These are phyloP conservation scores for Rhinogobio ventralis DNA, from an alignment of 2,797 vertebrate species.

Conservation along the genomic window DNA sequence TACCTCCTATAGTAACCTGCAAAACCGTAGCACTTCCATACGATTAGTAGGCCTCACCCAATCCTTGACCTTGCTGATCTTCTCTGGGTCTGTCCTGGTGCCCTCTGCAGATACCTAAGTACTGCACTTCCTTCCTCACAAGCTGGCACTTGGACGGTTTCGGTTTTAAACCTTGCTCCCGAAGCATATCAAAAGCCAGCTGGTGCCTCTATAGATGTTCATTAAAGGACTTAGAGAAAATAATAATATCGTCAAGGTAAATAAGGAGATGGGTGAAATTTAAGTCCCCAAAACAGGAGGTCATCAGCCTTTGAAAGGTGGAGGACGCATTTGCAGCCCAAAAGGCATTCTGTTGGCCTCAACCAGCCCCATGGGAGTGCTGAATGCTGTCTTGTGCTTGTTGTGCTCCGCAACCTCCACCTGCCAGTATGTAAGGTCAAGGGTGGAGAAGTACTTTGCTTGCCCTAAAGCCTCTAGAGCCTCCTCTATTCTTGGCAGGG, in stretches of 20 bases:
- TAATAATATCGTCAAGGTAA: conserved; percentile 50
- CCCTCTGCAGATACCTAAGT: conserved; percentile 24
- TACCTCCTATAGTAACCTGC: neutral
- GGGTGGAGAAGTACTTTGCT: conserved; percentile 58
- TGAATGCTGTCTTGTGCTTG: conserved; percentile 40
- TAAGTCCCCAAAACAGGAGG: conserved; percentile 55
- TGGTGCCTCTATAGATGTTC: neutral
- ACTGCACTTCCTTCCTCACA: neutral
- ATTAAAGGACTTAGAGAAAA: conserved; percentile 6
- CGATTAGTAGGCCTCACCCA: conserved; percentile 8
- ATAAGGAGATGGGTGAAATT: conserved; percentile 62
- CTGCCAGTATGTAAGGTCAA: conserved; percentile 60
- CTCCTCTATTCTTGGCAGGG: conserved; percentile 60
- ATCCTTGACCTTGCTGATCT: conserved; percentile 27
- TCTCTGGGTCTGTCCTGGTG: conserved; percentile 24
- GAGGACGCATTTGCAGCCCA: conserved; percentile 45
- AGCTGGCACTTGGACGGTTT: conserved; percentile 18
- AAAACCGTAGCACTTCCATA: neutral
- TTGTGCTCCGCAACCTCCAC: conserved; percentile 39
- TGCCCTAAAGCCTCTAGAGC: conserved; percentile 57
- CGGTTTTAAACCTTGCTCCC: conserved; percentile 6
- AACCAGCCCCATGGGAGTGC: conserved; percentile 44
- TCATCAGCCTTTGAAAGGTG: conserved; percentile 58
- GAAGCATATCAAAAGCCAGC: neutral
- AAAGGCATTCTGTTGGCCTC: conserved; percentile 46